Evolutionary conservation across 2,888 invertebrate genomes (phyloP).

Genomic region (Drosophila formosana): DNA sequence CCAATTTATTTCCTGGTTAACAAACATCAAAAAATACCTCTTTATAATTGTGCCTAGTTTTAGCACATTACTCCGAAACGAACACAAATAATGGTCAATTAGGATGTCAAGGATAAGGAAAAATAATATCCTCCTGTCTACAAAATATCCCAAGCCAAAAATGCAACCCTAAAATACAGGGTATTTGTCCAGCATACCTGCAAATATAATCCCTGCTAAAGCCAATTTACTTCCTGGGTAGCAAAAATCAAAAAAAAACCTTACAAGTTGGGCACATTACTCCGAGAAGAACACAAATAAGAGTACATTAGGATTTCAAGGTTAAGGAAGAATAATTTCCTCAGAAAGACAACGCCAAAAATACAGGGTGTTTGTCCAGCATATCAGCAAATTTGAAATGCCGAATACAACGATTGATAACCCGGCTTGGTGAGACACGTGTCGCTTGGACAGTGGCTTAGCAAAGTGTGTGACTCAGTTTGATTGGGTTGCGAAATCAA

Average conservation of each 20-base stretch:
- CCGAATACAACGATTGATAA: background rate
- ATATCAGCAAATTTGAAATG: background rate
- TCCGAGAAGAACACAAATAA: too few species aligned
- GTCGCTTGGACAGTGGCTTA: background rate
- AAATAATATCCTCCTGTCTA: background rate
- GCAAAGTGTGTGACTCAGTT: background rate
- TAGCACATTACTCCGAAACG: conserved; percentile 30
- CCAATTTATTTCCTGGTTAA: background rate
- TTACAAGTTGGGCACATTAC: background rate
- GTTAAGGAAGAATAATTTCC: too few species aligned
- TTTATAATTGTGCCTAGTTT: background rate
- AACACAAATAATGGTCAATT: background rate
- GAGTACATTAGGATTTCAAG: too few species aligned
- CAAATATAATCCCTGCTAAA: background rate
- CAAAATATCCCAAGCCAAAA: background rate
- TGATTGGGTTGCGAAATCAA: background rate
- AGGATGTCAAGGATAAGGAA: too few species aligned
- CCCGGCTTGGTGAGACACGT: background rate
- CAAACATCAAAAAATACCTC: background rate
- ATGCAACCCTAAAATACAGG: background rate
- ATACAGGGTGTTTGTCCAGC: background rate
- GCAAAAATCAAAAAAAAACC: background rate
- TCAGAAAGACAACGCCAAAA: background rate
- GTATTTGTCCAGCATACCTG: background rate
- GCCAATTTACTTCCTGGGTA: background rate